phyloP scores from a whole-genome alignment of 2,888 invertebrate species.

The Hanleya hanleyi region DNA sequence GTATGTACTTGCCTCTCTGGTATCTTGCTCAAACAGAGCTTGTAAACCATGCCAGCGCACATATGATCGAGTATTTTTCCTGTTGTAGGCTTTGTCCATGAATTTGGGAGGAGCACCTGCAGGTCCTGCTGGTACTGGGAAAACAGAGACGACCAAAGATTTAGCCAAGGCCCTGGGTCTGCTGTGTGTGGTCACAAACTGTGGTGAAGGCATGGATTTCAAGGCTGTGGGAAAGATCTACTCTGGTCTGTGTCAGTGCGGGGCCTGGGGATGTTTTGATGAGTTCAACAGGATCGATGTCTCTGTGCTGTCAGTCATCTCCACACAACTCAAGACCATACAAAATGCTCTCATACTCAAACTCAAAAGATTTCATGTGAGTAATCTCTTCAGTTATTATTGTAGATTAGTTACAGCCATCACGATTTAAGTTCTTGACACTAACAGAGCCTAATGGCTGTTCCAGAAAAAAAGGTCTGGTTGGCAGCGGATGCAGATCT shows the following conservation, averaged over 20 bases:
- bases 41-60: too few relatives aligned
- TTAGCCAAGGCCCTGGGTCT: slow-evolving; percentile 87
- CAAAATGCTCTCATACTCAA: slow-evolving; percentile 86
- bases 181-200: slow-evolving; percentile 80
- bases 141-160: slow-evolving; percentile 94
- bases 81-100: slow-evolving; percentile 84
- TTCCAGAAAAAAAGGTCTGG: neutral
- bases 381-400: too few relatives aligned
- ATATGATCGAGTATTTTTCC: too few relatives aligned
- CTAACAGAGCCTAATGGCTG: neutral
- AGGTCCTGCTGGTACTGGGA: slow-evolving; percentile 80
- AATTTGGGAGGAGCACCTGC: slow-evolving; percentile 93
- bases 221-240: slow-evolving; percentile 79
- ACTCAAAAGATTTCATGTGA: slow-evolving; percentile 83
- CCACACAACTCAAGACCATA: slow-evolving; percentile 92
- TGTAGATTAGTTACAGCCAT: too few relatives aligned
- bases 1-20: too few relatives aligned
- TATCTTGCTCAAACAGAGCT: too few relatives aligned
- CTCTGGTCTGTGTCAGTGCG: slow-evolving; percentile 85
- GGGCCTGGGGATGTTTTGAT: slow-evolving; percentile 97
- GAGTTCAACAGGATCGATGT: slow-evolving; percentile 95
- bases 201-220: slow-evolving; percentile 92
- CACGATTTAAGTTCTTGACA: too few relatives aligned
- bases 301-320: slow-evolving; percentile 93
- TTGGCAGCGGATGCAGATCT: neutral